phyloP scores from a whole-genome alignment of 92 coral and sea anemone species.

The Montipora capitata region DNA sequence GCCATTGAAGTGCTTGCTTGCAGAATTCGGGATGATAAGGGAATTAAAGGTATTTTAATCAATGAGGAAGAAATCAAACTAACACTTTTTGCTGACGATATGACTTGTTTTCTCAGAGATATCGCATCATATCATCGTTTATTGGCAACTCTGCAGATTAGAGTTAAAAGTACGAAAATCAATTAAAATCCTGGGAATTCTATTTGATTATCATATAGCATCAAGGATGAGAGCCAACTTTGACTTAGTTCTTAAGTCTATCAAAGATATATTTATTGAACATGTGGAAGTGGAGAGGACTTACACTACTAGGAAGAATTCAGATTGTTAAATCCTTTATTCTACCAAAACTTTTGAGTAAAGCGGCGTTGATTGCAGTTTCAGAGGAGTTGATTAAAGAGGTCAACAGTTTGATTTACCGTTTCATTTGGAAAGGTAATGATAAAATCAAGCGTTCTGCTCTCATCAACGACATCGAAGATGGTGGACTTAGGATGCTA shows the following conservation, averaged over 20 bases:
- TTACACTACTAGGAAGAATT: slow-evolving; percentile 45
- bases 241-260: slow-evolving; percentile 24
- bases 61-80: slow-evolving; percentile 44
- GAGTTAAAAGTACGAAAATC: no score
- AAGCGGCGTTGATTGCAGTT: no score
- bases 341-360: neutral
- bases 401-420: no score
- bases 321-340: slow-evolving; percentile 44
- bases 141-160: neutral
- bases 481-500: no score
- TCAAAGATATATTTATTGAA: slow-evolving; percentile 15
- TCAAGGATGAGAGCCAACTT: slow-evolving; percentile 3
- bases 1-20: slow-evolving; percentile 34
- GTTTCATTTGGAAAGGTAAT: no score
- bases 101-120: slow-evolving; percentile 39
- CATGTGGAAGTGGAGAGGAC: slow-evolving; percentile 56
- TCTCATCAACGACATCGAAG: no score
- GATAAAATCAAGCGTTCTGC: no score
- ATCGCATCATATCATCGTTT: slow-evolving; percentile 17
- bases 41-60: slow-evolving; percentile 25
- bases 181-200: no score
- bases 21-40: slow-evolving; percentile 22
- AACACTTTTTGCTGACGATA: slow-evolving; percentile 69
- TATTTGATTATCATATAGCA: neutral
- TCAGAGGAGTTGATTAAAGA: no score